These are phyloP conservation scores for Danio jaintianensis DNA, from an alignment of 2,797 vertebrate genomes.

Conservation along the genomic window DNA sequence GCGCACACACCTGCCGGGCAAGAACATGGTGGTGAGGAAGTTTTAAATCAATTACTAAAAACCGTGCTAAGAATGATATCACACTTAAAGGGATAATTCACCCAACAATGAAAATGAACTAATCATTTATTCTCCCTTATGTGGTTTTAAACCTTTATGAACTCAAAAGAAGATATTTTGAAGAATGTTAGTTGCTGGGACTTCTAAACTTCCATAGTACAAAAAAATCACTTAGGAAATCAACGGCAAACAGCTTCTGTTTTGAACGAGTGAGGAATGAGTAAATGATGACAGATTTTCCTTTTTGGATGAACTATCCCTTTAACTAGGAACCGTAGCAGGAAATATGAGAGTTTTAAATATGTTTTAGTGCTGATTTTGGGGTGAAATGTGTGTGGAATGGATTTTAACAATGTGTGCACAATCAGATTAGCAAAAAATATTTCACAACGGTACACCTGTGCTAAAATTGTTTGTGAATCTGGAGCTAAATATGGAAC, in stretches of 20 bases:
- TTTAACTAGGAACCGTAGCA: neutral
- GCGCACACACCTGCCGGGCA: constrained; percentile 5
- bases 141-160: too few relatives aligned
- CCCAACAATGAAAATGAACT: too few relatives aligned
- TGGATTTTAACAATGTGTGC: neutral
- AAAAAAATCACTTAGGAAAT: too few relatives aligned
- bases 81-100: neutral
- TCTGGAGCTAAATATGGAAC: too few relatives aligned
- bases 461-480: neutral
- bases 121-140: too few relatives aligned
- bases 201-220: too few relatives aligned
- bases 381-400: neutral
- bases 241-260: too few relatives aligned
- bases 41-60: neutral
- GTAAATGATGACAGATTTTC: too few relatives aligned
- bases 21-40: constrained; percentile 2
- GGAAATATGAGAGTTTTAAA: neutral
- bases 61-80: neutral
- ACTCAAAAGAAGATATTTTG: too few relatives aligned
- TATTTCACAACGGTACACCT: neutral
- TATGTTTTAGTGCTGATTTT: neutral
- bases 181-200: too few relatives aligned
- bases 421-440: neutral
- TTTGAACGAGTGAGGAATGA: too few relatives aligned
- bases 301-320: too few relatives aligned